These are phyloP conservation scores for Mesitornis unicolor DNA, from an alignment of 2,113 vertebrate genomes.

Conservation along the genomic window DNA sequence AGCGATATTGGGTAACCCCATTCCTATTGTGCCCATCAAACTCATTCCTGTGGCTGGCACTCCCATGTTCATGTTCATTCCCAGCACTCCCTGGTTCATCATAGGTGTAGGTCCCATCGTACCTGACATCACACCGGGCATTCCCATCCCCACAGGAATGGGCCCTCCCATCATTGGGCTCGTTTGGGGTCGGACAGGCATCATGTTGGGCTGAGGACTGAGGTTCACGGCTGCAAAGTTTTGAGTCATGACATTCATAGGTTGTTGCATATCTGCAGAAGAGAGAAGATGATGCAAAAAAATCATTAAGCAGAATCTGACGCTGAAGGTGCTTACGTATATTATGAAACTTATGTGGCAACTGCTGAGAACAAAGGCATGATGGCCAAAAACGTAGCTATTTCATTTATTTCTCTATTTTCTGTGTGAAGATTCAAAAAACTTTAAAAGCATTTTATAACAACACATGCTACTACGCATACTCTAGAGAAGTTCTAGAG, in stretches of 20 bases:
- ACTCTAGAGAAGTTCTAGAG: neutral
- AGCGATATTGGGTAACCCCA: slow-evolving; percentile 77
- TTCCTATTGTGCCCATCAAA: slow-evolving; percentile 79
- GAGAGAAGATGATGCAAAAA: neutral
- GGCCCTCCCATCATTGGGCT: slow-evolving; percentile 80
- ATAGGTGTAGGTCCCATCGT: slow-evolving; percentile 75
- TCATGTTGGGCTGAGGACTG: slow-evolving; percentile 77
- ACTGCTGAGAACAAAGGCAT: neutral
- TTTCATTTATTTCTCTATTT: accelerated
- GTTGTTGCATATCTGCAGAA: slow-evolving; percentile 80
- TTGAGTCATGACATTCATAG: slow-evolving; percentile 85
- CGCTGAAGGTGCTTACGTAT: neutral
- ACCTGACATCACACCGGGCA: slow-evolving; percentile 85
- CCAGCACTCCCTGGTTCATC: slow-evolving; percentile 85
- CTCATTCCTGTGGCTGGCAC: slow-evolving; percentile 79
- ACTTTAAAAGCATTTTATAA: neutral
- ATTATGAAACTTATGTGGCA: neutral
- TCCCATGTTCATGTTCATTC: slow-evolving; percentile 84
- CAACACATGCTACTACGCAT: neutral
- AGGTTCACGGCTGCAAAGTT: slow-evolving; percentile 89
- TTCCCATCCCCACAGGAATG: slow-evolving; percentile 76
- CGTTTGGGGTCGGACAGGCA: slow-evolving; percentile 75
- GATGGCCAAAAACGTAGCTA: accelerated
- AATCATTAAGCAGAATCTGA: neutral
- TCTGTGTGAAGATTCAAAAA: neutral